These are phyloP conservation scores for Meteorus cinctellus DNA, from an alignment of 2,888 invertebrate species.

Conservation along the genomic window DNA sequence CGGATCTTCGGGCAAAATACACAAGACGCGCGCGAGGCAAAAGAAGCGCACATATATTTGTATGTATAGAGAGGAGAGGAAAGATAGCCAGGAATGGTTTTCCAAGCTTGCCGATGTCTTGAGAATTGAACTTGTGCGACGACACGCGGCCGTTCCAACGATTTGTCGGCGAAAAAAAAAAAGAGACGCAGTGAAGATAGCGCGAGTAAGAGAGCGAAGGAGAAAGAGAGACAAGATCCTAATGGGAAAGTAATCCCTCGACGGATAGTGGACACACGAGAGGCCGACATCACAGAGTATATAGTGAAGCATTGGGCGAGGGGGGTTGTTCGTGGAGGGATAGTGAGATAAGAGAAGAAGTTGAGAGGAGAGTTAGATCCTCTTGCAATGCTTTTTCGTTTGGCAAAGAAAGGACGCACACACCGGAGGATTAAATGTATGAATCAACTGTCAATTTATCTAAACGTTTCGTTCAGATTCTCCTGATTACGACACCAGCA, in stretches of 20 bases:
- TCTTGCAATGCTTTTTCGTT: background rate
- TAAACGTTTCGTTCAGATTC: background rate
- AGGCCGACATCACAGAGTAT: conserved; percentile 40
- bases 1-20: conserved; percentile 14
- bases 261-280: conserved; percentile 49
- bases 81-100: conserved; percentile 18
- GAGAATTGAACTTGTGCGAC: conserved; percentile 30
- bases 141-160: conserved; percentile 50
- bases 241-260: conserved; percentile 70
- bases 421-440: conserved; percentile 4
- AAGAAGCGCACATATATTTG: conserved; percentile 24
- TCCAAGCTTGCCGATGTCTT: conserved; percentile 15
- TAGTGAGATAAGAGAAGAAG: conserved; percentile 57
- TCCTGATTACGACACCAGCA: conserved; percentile 17
- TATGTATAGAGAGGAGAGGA: conserved; percentile 20
- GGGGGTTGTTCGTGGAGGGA: conserved; percentile 48
- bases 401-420: background rate
- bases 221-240: conserved; percentile 59
- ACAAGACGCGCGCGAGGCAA: conserved; percentile 37
- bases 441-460: background rate
- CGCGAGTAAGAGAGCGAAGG: background rate
- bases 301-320: conserved; percentile 19
- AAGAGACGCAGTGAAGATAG: background rate
- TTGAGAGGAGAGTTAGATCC: background rate
- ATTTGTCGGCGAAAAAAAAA: conserved; percentile 60